Percentiles rank a stretch among this genome's conserved stretches.
Evolutionary conservation across 2,888 invertebrate species (phyloP).

Genomic region (Fragum fragum): DNA sequence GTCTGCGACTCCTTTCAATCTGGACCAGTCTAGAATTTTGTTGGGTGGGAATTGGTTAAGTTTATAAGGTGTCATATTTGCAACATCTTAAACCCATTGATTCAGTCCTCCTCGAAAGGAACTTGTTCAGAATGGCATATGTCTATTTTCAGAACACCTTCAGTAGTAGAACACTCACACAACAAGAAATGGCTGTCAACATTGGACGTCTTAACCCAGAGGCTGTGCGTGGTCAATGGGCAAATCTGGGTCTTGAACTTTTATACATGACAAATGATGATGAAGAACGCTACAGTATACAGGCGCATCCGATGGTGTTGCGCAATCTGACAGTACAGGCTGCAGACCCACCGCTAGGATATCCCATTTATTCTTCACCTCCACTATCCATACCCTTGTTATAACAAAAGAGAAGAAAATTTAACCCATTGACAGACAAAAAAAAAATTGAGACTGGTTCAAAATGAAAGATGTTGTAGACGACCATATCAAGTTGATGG

Average conservation of each 20-base stretch:
- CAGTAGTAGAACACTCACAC: conserved; percentile 85
- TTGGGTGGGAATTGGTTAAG: too few species aligned
- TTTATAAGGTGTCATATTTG: too few species aligned
- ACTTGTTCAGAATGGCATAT: too few species aligned
- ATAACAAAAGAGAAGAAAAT: too few species aligned
- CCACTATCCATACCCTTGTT: conserved; percentile 81
- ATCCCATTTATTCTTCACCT: conserved; percentile 86
- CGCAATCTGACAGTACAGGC: conserved; percentile 87
- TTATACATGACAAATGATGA: conserved; percentile 88
- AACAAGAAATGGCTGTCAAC: conserved; percentile 82
- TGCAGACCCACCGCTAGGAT: conserved; percentile 87
- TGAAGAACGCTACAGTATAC: conserved; percentile 88
- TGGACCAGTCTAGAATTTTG: too few species aligned
- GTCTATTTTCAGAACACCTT: conserved; percentile 82
- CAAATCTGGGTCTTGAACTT: conserved; percentile 87
- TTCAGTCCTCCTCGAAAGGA: too few species aligned
- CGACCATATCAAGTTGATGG: too few species aligned
- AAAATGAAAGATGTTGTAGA: too few species aligned
- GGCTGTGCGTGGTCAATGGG: conserved; percentile 87
- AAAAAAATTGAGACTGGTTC: too few species aligned
- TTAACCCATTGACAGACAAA: too few species aligned
- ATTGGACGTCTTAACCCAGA: conserved; percentile 86
- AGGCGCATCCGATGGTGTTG: conserved; percentile 86
- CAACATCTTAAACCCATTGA: too few species aligned
- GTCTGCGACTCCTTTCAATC: too few species aligned